Evolutionary conservation across 2,797 vertebrate species (phyloP), one percentile per base, ranked within the genome.

Genomic region (Acanthornis magna): DNA sequence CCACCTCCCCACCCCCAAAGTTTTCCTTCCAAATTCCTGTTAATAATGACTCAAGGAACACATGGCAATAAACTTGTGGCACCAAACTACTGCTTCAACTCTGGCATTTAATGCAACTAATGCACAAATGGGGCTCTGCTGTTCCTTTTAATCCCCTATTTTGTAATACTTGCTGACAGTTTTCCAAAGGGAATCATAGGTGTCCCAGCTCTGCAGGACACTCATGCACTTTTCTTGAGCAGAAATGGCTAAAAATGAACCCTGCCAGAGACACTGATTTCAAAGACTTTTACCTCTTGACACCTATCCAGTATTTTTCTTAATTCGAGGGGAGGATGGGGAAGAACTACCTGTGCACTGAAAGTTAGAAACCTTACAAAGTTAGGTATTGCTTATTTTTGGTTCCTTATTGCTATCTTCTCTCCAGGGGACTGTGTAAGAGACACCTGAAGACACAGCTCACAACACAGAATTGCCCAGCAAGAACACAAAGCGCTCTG

Each of bases 401-500:
- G 16, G 27, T 42, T 40, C n/a, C 13, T 78, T 47, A 50, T 36
- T 51, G 26, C n/a, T 36, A 1, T 18, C 21, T 54, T 40, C 60
- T 79, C 75, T 70, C 13, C 30, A 38, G n/a, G 30, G 27, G 5
- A 21, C 14, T 5, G 19, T 2, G 14, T 80, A 55, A 48, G 23
- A 55, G 18, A 58, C 27, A 68, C 51, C 11, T 1, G 5, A 92
- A 58, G 43, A 62, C 16, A 16, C 17, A 2, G 10, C 36, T 62
- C 9, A 25, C 51, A 66, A 16, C 0, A 5, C 47, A 17, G 78
- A 75, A 65, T 2, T 27, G 57, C 50, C 47, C 63, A 57, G 66
- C 12, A n/a, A 40, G 54, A 72, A 14, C 40, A n/a, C 3, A 2
- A 60, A n/a, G 32, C 0, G 0, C 54, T 74, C 60, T 36, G 0